phyloP scores from a whole-genome alignment of 1,140 invertebrate genomes.

The Homalodisca vitripennis region DNA sequence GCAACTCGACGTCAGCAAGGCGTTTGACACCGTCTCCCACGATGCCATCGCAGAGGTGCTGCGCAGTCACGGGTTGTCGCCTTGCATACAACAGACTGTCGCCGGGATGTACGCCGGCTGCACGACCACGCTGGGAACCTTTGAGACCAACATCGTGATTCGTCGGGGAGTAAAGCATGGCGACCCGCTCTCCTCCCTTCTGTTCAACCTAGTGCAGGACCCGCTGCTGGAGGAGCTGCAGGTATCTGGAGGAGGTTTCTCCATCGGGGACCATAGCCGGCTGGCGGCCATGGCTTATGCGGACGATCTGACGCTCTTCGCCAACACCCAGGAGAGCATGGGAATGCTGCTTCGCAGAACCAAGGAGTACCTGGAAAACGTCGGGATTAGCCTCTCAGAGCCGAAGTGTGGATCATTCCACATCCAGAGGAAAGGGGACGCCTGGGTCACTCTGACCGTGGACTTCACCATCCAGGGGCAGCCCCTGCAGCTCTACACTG shows the following conservation, averaged over 20 bases:
- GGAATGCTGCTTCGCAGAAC: too few species aligned
- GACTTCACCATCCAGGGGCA: too few species aligned
- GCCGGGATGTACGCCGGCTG: background rate
- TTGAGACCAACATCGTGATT: slow-evolving; percentile 20
- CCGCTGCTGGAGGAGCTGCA: slow-evolving; percentile 8
- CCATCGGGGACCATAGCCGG: background rate
- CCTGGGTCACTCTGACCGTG: background rate
- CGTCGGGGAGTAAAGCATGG: slow-evolving; percentile 2
- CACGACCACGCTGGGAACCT: background rate
- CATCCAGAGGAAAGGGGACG: background rate
- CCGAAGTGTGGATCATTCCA: background rate
- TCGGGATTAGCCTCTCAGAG: background rate
- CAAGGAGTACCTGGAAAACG: background rate
- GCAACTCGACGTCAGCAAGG: too few species aligned
- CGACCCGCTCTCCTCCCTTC: background rate
- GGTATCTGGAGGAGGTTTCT: background rate
- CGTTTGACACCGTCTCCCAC: too few species aligned
- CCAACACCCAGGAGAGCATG: too few species aligned
- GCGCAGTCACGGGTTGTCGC: background rate
- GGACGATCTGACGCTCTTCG: too few species aligned
- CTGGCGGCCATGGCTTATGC: slow-evolving; percentile 16
- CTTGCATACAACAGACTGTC: background rate
- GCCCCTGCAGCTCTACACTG: too few species aligned
- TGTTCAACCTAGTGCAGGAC: background rate
- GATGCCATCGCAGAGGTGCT: too few species aligned